Conservation (phyloP, 2,113 vertebrate genomes). For the rabbit (Oryctolagus cuniculus) region mOryCun1.1 NC_091448.1:1471501-1472000, state of each 20-base stretch:
- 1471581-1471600: neutral
- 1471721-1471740: rapidly evolving
- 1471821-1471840: neutral
- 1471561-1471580: neutral
- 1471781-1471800: too few relatives aligned
- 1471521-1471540: neutral
- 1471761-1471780: neutral
- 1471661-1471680: neutral
- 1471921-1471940: neutral
- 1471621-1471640: neutral
- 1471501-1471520: neutral
- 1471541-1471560: neutral
- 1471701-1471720: neutral
- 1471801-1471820: neutral
- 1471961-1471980: neutral
- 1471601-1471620: neutral
- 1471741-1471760: neutral
- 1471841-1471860: neutral
- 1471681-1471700: rapidly evolving
- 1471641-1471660: neutral
- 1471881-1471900: neutral
- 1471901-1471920: too few relatives aligned
- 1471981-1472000: neutral
- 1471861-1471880: rapidly evolving
- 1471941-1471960: neutral